Conservation (phyloP, 2,797 vertebrate species). For the Miichthys miiuy region DNA sequence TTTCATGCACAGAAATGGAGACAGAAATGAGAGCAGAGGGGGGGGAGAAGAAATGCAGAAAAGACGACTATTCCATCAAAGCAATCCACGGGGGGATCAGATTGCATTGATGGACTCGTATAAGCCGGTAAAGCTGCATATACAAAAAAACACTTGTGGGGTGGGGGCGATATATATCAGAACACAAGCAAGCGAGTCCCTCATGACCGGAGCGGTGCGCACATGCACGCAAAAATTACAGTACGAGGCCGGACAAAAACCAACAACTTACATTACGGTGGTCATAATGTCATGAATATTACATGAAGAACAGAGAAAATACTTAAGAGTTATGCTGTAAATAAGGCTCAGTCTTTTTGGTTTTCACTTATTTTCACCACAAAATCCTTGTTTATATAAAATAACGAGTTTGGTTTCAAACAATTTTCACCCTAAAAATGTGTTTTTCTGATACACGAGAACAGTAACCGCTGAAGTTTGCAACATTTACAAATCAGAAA, state of each 20-base stretch:
- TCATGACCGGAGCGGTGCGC: not conserved
- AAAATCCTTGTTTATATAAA: not conserved
- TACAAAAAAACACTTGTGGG: slow-evolving; percentile 5
- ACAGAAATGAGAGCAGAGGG: slow-evolving; percentile 46
- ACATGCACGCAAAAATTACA: slow-evolving; percentile 8
- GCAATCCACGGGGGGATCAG: slow-evolving; percentile 38
- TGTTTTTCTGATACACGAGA: not conserved
- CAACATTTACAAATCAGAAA: not conserved
- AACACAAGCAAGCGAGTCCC: slow-evolving; percentile 26
- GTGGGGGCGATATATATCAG: not conserved
- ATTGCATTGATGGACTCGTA: slow-evolving; percentile 33
- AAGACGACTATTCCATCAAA: slow-evolving; percentile 53
- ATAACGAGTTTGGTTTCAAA: no score
- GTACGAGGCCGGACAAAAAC: slow-evolving; percentile 17
- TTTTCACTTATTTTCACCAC: not conserved
- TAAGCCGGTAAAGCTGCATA: slow-evolving; percentile 44
- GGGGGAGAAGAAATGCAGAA: slow-evolving; percentile 33
- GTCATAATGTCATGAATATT: not conserved
- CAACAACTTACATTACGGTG: not conserved
- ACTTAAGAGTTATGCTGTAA: not conserved
- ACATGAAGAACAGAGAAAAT: not conserved
- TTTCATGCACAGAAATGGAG: slow-evolving; percentile 57
- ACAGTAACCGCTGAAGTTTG: not conserved
- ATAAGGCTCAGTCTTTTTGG: no score
- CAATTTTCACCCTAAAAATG: not conserved